Evolutionary conservation across 2,888 invertebrate genomes (phyloP).

Genomic region (Dryobota labecula): DNA sequence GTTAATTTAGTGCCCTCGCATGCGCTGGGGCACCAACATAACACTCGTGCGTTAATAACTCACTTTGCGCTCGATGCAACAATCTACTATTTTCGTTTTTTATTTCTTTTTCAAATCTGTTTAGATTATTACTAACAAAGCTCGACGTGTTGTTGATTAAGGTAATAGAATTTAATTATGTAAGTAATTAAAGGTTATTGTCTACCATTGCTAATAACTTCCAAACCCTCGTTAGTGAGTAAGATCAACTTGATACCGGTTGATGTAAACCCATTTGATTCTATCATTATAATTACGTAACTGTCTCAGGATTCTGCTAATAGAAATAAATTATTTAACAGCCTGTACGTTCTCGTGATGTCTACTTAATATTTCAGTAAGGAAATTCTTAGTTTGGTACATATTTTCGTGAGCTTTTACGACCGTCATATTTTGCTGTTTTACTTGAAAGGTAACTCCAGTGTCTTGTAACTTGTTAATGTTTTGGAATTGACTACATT

Average conservation of each 20-base stretch:
- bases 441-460: constrained; percentile 11
- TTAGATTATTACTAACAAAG: background rate
- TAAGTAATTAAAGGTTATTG: background rate
- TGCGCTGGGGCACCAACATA: too few relatives aligned
- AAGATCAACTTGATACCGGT: background rate
- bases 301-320: background rate
- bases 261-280: background rate
- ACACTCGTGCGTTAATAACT: too few relatives aligned
- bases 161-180: background rate
- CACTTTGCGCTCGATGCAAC: too few relatives aligned
- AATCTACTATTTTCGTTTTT: too few relatives aligned
- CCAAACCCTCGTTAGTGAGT: background rate
- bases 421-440: constrained; percentile 26
- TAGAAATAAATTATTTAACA: constrained; percentile 24
- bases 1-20: too few relatives aligned
- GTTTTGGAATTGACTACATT: background rate
- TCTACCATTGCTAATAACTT: background rate
- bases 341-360: constrained; percentile 3
- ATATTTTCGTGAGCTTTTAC: constrained; percentile 31
- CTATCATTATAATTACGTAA: constrained; percentile 6
- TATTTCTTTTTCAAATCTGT: too few relatives aligned
- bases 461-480: constrained; percentile 19
- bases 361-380: constrained; percentile 34
- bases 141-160: constrained; percentile 9
- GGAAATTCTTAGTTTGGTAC: background rate